Percentiles rank a stretch among this genome's conserved stretches.
Conservation (phyloP, 2,888 invertebrate genomes). For the Lithophane leautieri region DNA sequence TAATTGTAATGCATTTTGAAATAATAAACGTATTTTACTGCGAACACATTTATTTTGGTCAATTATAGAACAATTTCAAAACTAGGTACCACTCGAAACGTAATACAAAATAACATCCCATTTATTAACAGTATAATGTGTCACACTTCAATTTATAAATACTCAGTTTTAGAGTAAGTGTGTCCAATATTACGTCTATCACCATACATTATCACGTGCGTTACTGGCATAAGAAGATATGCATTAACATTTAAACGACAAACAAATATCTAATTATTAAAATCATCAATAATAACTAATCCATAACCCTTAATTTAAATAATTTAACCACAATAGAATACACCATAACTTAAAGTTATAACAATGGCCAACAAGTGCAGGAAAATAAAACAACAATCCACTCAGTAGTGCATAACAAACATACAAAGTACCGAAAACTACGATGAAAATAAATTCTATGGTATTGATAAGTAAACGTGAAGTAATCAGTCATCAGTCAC, state of each 20-base stretch:
- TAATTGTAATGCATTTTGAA: conserved; percentile 76
- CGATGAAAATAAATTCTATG: conserved; percentile 60
- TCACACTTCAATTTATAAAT: conserved; percentile 72
- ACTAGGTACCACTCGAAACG: conserved; percentile 87
- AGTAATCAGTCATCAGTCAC: conserved; percentile 66
- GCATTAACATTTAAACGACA: conserved; percentile 82
- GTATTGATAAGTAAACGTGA: conserved; percentile 59
- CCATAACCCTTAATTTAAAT: conserved; percentile 85
- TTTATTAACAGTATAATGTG: conserved; percentile 73
- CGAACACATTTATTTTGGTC: conserved; percentile 91
- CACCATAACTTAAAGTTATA: conserved; percentile 78
- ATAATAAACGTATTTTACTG: conserved; percentile 78
- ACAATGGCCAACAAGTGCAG: conserved; percentile 87
- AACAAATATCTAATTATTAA: conserved; percentile 73
- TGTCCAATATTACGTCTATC: conserved; percentile 80
- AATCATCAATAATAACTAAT: conserved; percentile 77
- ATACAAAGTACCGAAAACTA: conserved; percentile 71
- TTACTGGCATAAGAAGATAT: conserved; percentile 87
- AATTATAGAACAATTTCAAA: conserved; percentile 86
- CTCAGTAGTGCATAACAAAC: conserved; percentile 85
- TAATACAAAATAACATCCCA: conserved; percentile 75
- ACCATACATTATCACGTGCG: conserved; percentile 88
- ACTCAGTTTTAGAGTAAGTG: conserved; percentile 68
- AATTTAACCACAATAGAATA: conserved; percentile 83
- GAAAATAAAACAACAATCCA: conserved; percentile 83